These are phyloP conservation scores for Agriopis marginaria DNA, from an alignment of 2,888 invertebrate species.

Conservation along the genomic window DNA sequence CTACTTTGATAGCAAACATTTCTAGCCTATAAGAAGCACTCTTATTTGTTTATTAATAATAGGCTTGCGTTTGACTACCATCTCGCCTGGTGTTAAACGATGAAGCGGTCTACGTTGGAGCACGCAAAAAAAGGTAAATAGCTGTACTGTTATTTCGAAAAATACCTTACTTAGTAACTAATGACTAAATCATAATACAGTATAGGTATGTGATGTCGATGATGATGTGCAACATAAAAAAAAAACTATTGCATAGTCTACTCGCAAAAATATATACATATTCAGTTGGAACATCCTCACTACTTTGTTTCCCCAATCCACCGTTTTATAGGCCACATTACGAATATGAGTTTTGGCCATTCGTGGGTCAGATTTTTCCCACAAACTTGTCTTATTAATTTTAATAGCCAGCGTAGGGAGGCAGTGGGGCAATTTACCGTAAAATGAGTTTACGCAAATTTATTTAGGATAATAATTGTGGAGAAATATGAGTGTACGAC, in stretches of 20 bases:
- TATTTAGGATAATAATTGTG: constrained; percentile 65
- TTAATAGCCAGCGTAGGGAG: constrained; percentile 57
- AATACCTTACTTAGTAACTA: background rate
- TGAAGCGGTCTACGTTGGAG: too few relatives aligned
- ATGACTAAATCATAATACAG: too few relatives aligned
- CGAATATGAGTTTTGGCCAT: constrained; percentile 41
- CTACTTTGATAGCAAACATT: constrained; percentile 25
- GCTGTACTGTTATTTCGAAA: background rate
- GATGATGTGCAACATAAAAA: too few relatives aligned
- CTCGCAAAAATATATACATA: too few relatives aligned
- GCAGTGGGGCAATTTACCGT: constrained; percentile 57
- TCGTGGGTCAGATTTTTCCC: constrained; percentile 48
- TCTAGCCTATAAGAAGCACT: background rate
- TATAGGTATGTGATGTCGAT: too few relatives aligned
- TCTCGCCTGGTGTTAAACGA: too few relatives aligned
- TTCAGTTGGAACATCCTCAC: background rate
- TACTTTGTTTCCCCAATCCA: constrained; percentile 1
- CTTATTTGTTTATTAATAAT: too few relatives aligned
- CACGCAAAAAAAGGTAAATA: background rate
- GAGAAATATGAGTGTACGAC: constrained; percentile 57
- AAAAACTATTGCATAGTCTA: too few relatives aligned
- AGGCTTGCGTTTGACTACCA: too few relatives aligned
- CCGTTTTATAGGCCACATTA: constrained; percentile 16
- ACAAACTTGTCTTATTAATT: constrained; percentile 61
- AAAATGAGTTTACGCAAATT: constrained; percentile 64